A percentile compares a stretch with the other conserved stretches of the same genome.
Evolutionary conservation across 2,797 vertebrate genomes (phyloP).

Genomic region (Sphaeramia orbicularis): DNA sequence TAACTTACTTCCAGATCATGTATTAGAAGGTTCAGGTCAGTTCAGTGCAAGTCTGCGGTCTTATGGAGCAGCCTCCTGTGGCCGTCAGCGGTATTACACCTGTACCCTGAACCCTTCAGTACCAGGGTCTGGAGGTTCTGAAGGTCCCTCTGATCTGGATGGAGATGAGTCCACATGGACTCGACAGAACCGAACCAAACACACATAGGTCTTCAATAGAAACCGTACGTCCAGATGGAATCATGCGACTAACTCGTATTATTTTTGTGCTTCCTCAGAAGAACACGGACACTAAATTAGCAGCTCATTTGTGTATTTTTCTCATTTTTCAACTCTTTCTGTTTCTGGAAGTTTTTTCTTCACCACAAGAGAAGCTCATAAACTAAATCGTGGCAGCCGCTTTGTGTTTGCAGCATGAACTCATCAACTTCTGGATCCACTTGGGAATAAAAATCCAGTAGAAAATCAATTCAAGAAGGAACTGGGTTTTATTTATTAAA

Average conservation of each 20-base stretch:
- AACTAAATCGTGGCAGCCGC: not conserved
- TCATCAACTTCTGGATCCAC: not conserved
- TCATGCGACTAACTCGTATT: not conserved
- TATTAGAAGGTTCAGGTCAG: too few relatives aligned
- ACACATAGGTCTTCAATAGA: too few relatives aligned
- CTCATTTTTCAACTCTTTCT: not conserved
- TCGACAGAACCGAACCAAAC: too few relatives aligned
- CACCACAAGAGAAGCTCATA: not conserved
- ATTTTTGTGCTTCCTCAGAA: not conserved
- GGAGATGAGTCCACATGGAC: too few relatives aligned
- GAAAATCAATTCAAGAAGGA: conserved; percentile 1
- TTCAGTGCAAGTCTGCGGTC: too few relatives aligned
- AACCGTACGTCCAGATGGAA: too few relatives aligned
- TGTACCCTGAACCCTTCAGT: too few relatives aligned
- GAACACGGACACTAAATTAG: not conserved
- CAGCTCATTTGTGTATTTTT: not conserved
- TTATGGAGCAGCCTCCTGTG: too few relatives aligned
- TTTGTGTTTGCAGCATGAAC: not conserved
- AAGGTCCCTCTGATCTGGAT: too few relatives aligned
- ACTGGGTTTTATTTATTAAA: not conserved
- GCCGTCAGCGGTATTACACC: too few relatives aligned
- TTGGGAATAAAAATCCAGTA: not conserved
- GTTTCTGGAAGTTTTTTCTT: not conserved
- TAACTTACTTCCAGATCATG: too few relatives aligned
- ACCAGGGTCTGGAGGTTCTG: too few relatives aligned